These are phyloP conservation scores for Agriopis aurantiaria DNA, from an alignment of 2,888 invertebrate genomes.

Conservation along the genomic window DNA sequence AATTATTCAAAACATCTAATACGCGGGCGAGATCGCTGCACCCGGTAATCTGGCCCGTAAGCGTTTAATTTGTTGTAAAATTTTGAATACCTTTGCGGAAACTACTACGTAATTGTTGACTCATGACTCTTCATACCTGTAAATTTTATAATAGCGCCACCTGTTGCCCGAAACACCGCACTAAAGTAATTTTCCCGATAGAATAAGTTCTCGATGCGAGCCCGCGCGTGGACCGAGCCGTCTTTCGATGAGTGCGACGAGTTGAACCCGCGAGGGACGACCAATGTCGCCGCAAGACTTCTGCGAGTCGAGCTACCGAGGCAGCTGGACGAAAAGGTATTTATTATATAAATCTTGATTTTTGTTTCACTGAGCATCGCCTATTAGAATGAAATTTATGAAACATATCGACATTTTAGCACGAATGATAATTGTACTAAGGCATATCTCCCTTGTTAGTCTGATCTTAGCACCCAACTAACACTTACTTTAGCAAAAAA, in stretches of 20 bases:
- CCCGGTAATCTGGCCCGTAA: too few species aligned
- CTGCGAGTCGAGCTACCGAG: constrained; percentile 68
- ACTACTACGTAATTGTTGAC: background rate
- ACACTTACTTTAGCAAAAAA: too few species aligned
- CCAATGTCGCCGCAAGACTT: constrained; percentile 68
- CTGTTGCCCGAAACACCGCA: background rate
- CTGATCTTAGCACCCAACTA: too few species aligned
- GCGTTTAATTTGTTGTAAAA: too few species aligned
- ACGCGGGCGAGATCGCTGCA: too few species aligned
- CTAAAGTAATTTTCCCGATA: constrained; percentile 61
- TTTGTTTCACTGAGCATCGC: background rate
- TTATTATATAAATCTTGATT: background rate
- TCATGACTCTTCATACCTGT: constrained; percentile 35
- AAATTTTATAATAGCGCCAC: constrained; percentile 27
- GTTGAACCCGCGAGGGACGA: constrained; percentile 57
- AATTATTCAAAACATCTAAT: too few species aligned
- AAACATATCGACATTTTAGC: too few species aligned
- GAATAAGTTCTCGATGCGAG: constrained; percentile 93
- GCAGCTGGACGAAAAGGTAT: constrained; percentile 65
- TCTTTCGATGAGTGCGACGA: constrained; percentile 68
- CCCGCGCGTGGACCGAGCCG: constrained; percentile 93
- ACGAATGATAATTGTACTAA: too few species aligned
- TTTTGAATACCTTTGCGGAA: background rate
- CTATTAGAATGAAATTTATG: too few species aligned
- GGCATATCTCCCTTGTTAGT: too few species aligned